Percentiles rank a stretch among this genome's conserved stretches.
These are phyloP conservation scores for Esox niger DNA, from an alignment of 2,113 vertebrate genomes.

Conservation along the genomic window DNA sequence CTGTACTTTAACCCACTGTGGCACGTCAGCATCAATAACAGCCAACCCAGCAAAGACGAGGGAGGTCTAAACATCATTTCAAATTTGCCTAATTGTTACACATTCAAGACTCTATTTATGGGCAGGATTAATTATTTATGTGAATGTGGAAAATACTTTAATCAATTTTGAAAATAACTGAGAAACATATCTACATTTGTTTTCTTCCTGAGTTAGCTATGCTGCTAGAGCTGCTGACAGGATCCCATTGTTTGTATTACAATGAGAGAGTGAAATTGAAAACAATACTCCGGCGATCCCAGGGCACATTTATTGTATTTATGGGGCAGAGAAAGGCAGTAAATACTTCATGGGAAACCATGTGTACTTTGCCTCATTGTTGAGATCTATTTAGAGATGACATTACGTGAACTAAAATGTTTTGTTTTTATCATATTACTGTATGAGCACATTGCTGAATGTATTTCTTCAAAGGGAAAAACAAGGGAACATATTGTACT, in stretches of 20 bases:
- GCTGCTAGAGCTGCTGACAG: slow-evolving; percentile 31
- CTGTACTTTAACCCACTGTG: slow-evolving; percentile 8
- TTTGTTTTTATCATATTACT: slow-evolving; percentile 20
- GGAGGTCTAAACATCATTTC: too few species aligned
- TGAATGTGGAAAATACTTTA: background rate
- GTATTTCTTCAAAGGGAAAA: slow-evolving; percentile 16
- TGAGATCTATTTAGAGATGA: slow-evolving; percentile 27
- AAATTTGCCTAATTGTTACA: too few species aligned
- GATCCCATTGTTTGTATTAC: slow-evolving; percentile 52
- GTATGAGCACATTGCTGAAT: slow-evolving; percentile 17
- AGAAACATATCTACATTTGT: background rate
- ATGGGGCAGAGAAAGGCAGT: slow-evolving; percentile 28
- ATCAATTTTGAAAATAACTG: background rate
- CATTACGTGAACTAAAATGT: slow-evolving; percentile 38
- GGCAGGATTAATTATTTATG: background rate
- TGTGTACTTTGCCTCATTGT: slow-evolving; percentile 56
- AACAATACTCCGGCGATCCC: slow-evolving; percentile 56
- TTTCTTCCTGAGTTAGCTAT: slow-evolving; percentile 16
- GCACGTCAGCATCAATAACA: background rate
- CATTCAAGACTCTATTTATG: background rate
- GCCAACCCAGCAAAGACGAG: background rate
- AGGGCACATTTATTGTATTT: slow-evolving; percentile 45
- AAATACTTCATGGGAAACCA: slow-evolving; percentile 58
- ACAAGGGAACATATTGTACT: slow-evolving; percentile 36
- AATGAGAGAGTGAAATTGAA: slow-evolving; percentile 54